Conservation (phyloP, 2,888 invertebrate species). For the Drosophila pseudotakahashii region DNA sequence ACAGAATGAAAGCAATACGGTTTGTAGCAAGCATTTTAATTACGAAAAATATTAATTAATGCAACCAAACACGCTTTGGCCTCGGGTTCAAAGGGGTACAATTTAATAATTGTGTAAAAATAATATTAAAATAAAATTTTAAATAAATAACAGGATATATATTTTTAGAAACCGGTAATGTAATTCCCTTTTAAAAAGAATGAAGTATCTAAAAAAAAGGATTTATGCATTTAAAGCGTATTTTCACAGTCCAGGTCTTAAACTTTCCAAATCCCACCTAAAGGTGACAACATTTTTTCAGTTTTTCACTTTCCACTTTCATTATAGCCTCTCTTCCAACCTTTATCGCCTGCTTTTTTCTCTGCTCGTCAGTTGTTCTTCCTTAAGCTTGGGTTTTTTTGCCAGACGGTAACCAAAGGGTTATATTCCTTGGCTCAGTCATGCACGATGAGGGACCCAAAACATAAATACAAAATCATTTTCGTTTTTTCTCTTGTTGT, state of each 20-base stretch:
- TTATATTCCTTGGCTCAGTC: conserved; percentile 54
- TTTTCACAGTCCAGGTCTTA: background rate
- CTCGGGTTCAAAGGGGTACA: background rate
- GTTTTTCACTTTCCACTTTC: conserved; percentile 25
- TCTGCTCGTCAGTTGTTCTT: conserved; percentile 2
- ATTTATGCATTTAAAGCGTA: background rate
- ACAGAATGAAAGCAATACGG: background rate
- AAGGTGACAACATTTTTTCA: conserved; percentile 37
- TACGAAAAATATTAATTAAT: conserved; percentile 1
- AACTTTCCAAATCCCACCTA: background rate
- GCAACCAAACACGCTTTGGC: background rate
- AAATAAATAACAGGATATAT: too few species aligned
- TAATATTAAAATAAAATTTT: background rate
- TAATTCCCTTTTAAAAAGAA: too few species aligned
- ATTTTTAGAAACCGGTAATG: too few species aligned
- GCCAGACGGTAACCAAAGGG: conserved; percentile 26
- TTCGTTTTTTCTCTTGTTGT: conserved; percentile 26
- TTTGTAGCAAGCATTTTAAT: background rate
- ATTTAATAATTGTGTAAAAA: too few species aligned
- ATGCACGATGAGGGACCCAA: conserved; percentile 66
- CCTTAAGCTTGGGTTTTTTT: conserved; percentile 2
- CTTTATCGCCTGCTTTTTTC: background rate
- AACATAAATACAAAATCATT: conserved; percentile 56
- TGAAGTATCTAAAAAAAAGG: background rate
- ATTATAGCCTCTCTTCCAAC: background rate